Evolutionary conservation across 2,797 vertebrate genomes (phyloP).

Genomic region (Tarsius wallacei): DNA sequence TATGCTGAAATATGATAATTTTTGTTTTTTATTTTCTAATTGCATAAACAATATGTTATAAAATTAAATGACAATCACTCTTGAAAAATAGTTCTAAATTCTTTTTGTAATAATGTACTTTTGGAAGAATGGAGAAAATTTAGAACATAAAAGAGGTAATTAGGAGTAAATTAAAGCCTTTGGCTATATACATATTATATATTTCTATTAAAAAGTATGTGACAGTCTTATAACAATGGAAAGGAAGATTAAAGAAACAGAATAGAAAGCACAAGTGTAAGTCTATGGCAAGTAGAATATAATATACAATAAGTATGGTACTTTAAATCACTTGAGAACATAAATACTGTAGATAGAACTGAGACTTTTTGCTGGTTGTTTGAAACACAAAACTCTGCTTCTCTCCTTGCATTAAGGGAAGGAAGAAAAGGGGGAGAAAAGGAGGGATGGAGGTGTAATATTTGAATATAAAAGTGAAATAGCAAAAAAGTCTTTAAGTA

Average conservation of each 20-base stretch:
- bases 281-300: background rate
- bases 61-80: background rate
- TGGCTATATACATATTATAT: background rate
- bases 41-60: background rate
- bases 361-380: background rate
- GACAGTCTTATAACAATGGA: background rate
- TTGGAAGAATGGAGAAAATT: background rate
- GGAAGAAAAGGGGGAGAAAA: background rate
- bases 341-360: background rate
- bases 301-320: background rate
- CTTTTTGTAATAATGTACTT: background rate
- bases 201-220: background rate
- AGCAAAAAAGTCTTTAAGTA: background rate
- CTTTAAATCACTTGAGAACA: background rate
- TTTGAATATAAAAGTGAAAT: background rate
- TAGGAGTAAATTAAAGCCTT: background rate
- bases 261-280: background rate
- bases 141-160: background rate
- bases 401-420: background rate
- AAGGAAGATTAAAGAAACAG: background rate
- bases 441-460: background rate
- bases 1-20: constrained; percentile 31
- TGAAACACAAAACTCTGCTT: background rate
- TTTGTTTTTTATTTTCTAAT: background rate
- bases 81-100: constrained; percentile 22